A percentile compares a stretch with the other conserved stretches of the same genome.
Evolutionary conservation across 2,113 vertebrate genomes (phyloP).

Genomic region (Vidua chalybeata): DNA sequence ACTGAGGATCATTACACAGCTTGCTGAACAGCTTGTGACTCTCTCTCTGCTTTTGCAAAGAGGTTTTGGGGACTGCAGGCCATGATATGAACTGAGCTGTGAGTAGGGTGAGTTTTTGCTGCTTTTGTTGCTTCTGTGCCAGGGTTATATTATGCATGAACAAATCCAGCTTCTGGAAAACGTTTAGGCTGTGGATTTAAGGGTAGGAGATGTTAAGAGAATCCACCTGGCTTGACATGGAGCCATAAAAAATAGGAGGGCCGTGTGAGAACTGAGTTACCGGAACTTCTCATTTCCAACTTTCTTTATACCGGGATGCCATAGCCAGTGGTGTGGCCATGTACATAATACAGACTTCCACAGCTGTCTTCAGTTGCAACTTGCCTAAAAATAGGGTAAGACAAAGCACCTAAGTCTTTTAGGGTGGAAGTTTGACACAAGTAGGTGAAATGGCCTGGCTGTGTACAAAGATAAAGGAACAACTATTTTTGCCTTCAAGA

Average conservation of each 20-base stretch:
- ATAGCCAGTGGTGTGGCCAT: background rate
- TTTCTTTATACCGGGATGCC: background rate
- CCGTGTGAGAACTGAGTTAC: background rate
- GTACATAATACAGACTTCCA: background rate
- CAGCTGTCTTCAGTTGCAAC: background rate
- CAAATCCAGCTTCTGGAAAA: background rate
- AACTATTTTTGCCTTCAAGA: slow-evolving; percentile 3
- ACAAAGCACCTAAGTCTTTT: background rate
- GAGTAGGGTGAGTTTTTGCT: background rate
- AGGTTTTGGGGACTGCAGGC: background rate
- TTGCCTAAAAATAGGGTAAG: background rate
- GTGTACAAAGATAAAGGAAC: background rate
- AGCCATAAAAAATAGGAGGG: background rate
- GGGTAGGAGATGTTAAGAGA: background rate
- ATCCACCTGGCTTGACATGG: background rate
- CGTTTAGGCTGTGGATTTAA: background rate
- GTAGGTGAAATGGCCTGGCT: background rate
- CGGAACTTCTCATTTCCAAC: fast-evolving
- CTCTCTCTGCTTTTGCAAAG: background rate
- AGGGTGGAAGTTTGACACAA: background rate
- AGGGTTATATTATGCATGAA: background rate
- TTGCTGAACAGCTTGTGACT: background rate
- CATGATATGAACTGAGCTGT: fast-evolving
- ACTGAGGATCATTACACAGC: background rate
- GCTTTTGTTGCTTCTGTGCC: background rate